Evolutionary conservation across 2,888 invertebrate species (phyloP), one percentile per base, ranked within the genome.

Genomic region (Drosophila incognita): DNA sequence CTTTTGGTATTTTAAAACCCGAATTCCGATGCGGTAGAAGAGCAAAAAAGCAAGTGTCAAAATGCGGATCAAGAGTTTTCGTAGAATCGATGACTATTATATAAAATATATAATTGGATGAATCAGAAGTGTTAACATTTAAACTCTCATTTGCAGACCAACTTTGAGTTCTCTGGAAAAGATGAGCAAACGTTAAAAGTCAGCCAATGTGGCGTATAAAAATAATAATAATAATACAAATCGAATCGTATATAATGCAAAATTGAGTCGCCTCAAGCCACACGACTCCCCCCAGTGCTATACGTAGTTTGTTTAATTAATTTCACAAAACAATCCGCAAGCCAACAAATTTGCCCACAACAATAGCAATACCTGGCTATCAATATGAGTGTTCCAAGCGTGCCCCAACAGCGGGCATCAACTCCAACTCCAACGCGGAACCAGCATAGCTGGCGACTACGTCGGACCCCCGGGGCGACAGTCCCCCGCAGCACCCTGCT

Each of bases 341-440:
- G 62, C 38, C 61, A 69, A 65, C 67, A 59, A 74, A 72, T 76
- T 79, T 73, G 69, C 60, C 49, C 49, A 60, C 54, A 74, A 77
- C 74, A 82, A 87, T 71, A 74, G 67, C 73, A 76, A 69, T 70
- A 76, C 51, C 68, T 74, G 70, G 70, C 82, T 79, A 77, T 89
- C 79, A 84, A 87, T 76, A 91, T 91, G 91, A 91, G 91, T 91
- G 90, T 88, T 81, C 80, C 83, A 81, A 85, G 76, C 66, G 67
- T 76, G 79, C 83, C 90, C 90, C 91, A 71, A 68, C 85, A 69
- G 88, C 74, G 89, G 88, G 85, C 88, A 77, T 62, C 75, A 77
- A 52, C 49, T 54, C 51, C 60, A 69, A 66, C 67, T 64, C 57
- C 52, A 65, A 38, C 59, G 18, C 48, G 56, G 60, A 24, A 18